Percentiles rank a stretch among this genome's conserved stretches.
Evolutionary conservation across 2,797 vertebrate species (phyloP).

Genomic region (Falco columbarius): DNA sequence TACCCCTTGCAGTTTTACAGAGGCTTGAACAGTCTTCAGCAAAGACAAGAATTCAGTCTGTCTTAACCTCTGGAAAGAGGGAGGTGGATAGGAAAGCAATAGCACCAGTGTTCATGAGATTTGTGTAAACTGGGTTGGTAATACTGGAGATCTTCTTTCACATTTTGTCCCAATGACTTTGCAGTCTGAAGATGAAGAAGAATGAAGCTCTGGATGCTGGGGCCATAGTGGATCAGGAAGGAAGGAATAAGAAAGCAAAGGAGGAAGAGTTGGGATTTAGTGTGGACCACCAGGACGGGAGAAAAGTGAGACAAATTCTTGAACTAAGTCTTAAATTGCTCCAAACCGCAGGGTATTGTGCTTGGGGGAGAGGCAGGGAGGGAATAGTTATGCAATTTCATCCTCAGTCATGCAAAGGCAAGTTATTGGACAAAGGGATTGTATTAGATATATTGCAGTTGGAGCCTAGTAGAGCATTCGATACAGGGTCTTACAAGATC

Average conservation of each 20-base stretch:
- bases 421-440: constrained; percentile 15
- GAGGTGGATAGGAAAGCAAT: not conserved
- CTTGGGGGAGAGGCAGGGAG: not conserved
- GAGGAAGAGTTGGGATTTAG: not conserved
- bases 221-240: not conserved
- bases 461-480: not conserved
- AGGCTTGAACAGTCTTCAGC: not conserved
- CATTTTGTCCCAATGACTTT: not conserved
- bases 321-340: constrained; percentile 12
- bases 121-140: not conserved
- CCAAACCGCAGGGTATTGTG: constrained; percentile 31
- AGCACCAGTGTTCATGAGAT: not conserved
- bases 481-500: constrained; percentile 3
- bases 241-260: not conserved
- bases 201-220: not conserved
- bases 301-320: constrained; percentile 44
- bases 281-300: constrained; percentile 20
- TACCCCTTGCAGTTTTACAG: not conserved
- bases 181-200: not conserved
- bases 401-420: constrained; percentile 3
- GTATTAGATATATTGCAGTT: constrained; percentile 26
- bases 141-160: not conserved
- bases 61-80: not conserved
- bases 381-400: constrained; percentile 12
- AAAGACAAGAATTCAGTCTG: not conserved